phyloP scores from a whole-genome alignment of 2,888 invertebrate genomes.

The Biston stratarius region DNA sequence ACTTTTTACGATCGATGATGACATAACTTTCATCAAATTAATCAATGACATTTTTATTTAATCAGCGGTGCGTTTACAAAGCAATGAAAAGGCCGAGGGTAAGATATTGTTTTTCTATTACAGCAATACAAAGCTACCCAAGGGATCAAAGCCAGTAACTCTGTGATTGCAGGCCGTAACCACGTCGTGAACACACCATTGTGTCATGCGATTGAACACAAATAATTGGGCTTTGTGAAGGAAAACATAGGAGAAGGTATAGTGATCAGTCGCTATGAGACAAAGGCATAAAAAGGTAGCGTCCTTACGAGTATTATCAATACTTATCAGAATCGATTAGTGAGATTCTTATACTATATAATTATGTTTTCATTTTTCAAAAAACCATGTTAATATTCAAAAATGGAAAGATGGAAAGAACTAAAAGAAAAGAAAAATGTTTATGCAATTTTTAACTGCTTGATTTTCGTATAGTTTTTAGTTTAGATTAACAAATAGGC shows the following conservation, averaged over 20 bases:
- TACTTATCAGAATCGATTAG: no score
- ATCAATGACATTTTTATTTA: background rate
- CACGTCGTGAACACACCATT: slow-evolving; percentile 14
- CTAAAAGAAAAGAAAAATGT: no score
- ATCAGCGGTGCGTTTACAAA: background rate
- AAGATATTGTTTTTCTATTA: slow-evolving; percentile 18
- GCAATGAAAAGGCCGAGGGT: background rate
- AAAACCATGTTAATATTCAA: no score
- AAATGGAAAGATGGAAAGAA: no score
- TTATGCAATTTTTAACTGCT: no score
- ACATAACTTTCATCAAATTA: background rate
- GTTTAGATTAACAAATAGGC: no score
- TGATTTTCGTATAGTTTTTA: no score
- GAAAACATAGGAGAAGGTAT: slow-evolving; percentile 4
- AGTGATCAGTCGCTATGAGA: slow-evolving; percentile 4
- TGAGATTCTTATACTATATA: no score
- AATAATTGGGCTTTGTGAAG: slow-evolving; percentile 14
- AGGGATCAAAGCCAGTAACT: slow-evolving; percentile 18
- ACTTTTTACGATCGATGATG: background rate
- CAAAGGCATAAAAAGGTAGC: background rate
- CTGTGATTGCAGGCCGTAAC: slow-evolving; percentile 19
- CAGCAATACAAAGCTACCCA: slow-evolving; percentile 7
- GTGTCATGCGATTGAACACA: slow-evolving; percentile 20
- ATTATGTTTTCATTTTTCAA: no score
- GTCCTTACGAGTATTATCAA: background rate